phyloP scores from a whole-genome alignment of 2,113 vertebrate genomes.

The Xyliphius kryptos region DNA sequence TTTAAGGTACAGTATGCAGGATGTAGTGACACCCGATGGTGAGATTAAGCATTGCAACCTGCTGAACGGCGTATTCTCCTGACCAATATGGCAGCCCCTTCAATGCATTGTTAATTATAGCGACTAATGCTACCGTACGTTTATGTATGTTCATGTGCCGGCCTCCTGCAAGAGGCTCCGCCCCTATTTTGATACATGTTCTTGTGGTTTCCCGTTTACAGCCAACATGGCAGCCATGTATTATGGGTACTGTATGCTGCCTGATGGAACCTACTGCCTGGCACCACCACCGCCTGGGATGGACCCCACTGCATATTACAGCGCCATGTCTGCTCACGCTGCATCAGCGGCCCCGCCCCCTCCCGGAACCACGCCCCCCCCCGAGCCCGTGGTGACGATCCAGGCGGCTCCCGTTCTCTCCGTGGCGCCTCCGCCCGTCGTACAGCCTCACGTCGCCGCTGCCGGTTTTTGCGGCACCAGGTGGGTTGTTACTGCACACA shows the following conservation, averaged over 20 bases:
- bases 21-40: too few relatives aligned
- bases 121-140: too few relatives aligned
- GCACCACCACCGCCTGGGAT: conserved; percentile 86
- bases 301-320: conserved; percentile 81
- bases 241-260: conserved; percentile 96
- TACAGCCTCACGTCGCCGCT: conserved; percentile 1
- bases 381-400: conserved; percentile 56
- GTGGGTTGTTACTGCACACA: conserved; percentile 38
- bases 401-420: conserved; percentile 40
- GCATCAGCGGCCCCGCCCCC: conserved; percentile 62
- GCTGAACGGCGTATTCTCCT: too few relatives aligned
- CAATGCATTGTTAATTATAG: too few relatives aligned
- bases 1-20: too few relatives aligned
- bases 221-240: conserved; percentile 77
- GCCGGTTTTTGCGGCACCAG: conserved; percentile 41
- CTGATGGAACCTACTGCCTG: conserved; percentile 88
- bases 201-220: conserved; percentile 48
- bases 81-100: too few relatives aligned
- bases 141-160: not conserved
- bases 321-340: conserved; percentile 57
- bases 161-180: too few relatives aligned
- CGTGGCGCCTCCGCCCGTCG: conserved; percentile 31
- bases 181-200: too few relatives aligned
- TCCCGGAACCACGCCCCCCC: conserved; percentile 64
- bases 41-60: too few relatives aligned